Conservation (phyloP, 2,113 vertebrate genomes). For the Rhizomys pruinosus region DNA sequence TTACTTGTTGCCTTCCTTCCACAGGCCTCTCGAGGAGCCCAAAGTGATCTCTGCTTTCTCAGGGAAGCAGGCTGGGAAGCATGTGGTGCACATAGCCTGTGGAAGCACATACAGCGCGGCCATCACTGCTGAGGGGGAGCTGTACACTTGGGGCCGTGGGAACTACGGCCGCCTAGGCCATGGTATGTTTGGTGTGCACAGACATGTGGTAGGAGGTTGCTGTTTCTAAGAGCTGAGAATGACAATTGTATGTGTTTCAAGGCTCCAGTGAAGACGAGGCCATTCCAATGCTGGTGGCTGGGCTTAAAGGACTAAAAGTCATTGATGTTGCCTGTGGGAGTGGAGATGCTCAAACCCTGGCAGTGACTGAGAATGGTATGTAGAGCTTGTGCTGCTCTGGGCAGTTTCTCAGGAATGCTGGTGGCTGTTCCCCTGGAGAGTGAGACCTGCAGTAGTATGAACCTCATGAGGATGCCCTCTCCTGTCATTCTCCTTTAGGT, state of each 20-base stretch:
- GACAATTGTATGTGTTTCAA: conserved; percentile 72
- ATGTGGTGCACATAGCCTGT: conserved; percentile 94
- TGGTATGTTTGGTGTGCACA: conserved; percentile 83
- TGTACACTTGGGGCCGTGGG: conserved; percentile 97
- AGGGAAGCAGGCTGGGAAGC: conserved; percentile 95
- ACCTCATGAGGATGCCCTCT: not conserved
- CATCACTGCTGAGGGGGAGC: conserved; percentile 96
- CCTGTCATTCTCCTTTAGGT: not conserved
- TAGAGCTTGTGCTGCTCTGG: not conserved
- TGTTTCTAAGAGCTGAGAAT: not conserved
- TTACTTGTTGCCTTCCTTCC: conserved; percentile 33
- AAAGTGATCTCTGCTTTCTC: conserved; percentile 93
- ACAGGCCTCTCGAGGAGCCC: conserved; percentile 96
- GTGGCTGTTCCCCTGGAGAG: not conserved
- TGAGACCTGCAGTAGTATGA: not conserved
- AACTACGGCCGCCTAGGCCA: conserved; percentile 98
- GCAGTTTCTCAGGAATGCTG: not conserved
- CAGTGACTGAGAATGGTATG: conserved; percentile 97
- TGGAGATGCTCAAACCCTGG: conserved; percentile 97
- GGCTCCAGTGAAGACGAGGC: conserved; percentile 98
- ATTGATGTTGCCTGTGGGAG: conserved; percentile 97
- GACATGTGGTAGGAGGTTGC: not conserved
- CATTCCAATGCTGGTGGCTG: conserved; percentile 95
- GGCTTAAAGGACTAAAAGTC: conserved; percentile 96
- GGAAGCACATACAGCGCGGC: conserved; percentile 98